Evolutionary conservation across 2,888 invertebrate species (phyloP), one percentile per base, ranked within the genome.

Genomic region (Pheosia tremula): DNA sequence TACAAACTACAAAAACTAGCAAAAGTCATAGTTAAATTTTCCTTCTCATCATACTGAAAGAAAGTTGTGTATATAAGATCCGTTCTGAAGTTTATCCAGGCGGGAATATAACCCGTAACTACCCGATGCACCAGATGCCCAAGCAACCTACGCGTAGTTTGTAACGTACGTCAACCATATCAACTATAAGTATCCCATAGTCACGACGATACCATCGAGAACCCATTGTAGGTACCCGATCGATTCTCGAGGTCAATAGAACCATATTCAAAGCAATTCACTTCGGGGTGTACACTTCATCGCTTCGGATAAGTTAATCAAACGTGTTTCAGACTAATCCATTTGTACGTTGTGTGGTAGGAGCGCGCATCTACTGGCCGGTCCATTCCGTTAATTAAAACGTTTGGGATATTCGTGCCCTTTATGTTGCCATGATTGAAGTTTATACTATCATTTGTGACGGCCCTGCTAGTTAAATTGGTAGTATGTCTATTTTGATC

Each of bases 311-410:
- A 78, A 84, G 80, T 82, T 83, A 84, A 85, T 83, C 83, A 81
- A 82, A 85, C 82, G 74, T 82, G 81, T 81, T 75, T 78, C 82
- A 84, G 82, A 86, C 88, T 87, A 91, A 91, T 91, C 91, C 89
- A 91, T 90, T 91, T 91, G 89, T 83, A 80, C 83, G 79, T 80
- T 75, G 69, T 78, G 61, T 75, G 75, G 74, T 67, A 64, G 67
- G 70, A 72, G 70, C 76, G 75, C 79, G 74, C 75, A 72, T 72
- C 71, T 72, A 69, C 69, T 79, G 75, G 68, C 57, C 68, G 78
- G 67, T 79, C 88, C 91, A 91, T 89, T 89, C 82, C 82, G 87
- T 89, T 92, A 91, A 92, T 92, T 90, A 91, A 90, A 89, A 83
- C 83, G 82, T 82, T 81, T 77, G 71, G 69, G 73, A 41, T 13